Conservation (phyloP, 2,888 invertebrate species). For the Labia minor region DNA sequence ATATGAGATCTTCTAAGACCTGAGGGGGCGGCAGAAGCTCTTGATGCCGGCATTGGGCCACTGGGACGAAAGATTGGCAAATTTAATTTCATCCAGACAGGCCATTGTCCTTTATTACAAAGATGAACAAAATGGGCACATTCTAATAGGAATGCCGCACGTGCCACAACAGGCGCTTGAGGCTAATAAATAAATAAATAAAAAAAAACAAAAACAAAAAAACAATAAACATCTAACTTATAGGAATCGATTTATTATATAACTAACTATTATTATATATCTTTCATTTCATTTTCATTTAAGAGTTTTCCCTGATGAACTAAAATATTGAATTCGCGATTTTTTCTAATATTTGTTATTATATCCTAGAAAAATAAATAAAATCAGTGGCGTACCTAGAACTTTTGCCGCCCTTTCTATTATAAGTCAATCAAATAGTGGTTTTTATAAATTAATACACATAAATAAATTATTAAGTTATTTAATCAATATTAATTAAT, state of each 20-base stretch:
- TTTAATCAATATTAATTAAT: no score
- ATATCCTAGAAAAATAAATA: no score
- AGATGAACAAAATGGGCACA: slow-evolving; percentile 94
- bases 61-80: slow-evolving; percentile 62
- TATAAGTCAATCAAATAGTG: no score
- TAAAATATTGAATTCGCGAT: no score
- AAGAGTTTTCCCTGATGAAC: no score
- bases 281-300: neutral
- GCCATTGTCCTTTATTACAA: slow-evolving; percentile 98
- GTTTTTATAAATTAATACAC: no score
- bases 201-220: slow-evolving; percentile 20
- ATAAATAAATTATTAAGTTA: no score
- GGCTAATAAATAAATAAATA: no score
- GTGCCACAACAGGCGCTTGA: slow-evolving; percentile 83
- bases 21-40: slow-evolving; percentile 38
- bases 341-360: no score
- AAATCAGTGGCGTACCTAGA: no score
- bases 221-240: no score
- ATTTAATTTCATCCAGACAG: slow-evolving; percentile 90
- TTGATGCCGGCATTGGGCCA: slow-evolving; percentile 43
- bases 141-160: slow-evolving; percentile 86
- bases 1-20: slow-evolving; percentile 55
- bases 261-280: slow-evolving; percentile 15
- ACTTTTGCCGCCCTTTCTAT: no score
- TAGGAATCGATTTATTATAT: slow-evolving; percentile 15